A percentile compares a stretch with the other conserved stretches of the same genome.
phyloP scores from a whole-genome alignment of 2,113 vertebrate genomes.

The Odobenus rosmarus region DNA sequence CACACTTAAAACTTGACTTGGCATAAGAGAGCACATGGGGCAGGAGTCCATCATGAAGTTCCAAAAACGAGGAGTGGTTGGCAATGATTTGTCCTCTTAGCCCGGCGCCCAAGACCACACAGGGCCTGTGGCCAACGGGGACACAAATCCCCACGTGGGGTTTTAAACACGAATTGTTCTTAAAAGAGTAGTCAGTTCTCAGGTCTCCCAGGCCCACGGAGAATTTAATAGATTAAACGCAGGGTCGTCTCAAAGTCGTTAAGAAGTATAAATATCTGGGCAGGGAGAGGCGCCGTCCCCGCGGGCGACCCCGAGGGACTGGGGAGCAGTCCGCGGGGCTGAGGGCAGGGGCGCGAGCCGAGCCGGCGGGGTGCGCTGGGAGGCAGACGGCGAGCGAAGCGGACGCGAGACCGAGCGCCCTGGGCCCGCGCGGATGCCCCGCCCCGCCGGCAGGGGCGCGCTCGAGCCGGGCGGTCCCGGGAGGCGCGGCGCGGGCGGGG shows the following conservation, averaged over 20 bases:
- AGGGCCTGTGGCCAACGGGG: background rate
- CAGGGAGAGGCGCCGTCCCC: background rate
- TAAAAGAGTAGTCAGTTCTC: background rate
- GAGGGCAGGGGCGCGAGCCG: accelerated
- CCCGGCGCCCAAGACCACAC: background rate
- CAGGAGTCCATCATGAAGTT: background rate
- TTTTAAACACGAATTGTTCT: background rate
- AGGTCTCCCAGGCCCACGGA: background rate
- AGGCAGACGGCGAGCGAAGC: background rate
- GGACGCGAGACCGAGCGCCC: background rate
- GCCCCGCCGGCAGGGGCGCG: background rate
- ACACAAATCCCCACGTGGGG: background rate
- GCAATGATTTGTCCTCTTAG: background rate
- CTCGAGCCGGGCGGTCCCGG: background rate
- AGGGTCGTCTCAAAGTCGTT: background rate
- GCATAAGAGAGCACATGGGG: background rate
- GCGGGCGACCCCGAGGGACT: background rate
- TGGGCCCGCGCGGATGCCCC: background rate
- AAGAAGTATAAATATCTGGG: background rate
- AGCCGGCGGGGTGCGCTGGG: background rate
- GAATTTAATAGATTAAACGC: background rate
- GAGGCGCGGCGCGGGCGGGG: background rate
- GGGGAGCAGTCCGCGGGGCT: background rate
- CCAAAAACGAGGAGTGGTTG: background rate
- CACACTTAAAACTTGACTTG: background rate